Conservation (phyloP, 1,140 invertebrate genomes). For the Macrobrachium rosenbergii region DNA sequence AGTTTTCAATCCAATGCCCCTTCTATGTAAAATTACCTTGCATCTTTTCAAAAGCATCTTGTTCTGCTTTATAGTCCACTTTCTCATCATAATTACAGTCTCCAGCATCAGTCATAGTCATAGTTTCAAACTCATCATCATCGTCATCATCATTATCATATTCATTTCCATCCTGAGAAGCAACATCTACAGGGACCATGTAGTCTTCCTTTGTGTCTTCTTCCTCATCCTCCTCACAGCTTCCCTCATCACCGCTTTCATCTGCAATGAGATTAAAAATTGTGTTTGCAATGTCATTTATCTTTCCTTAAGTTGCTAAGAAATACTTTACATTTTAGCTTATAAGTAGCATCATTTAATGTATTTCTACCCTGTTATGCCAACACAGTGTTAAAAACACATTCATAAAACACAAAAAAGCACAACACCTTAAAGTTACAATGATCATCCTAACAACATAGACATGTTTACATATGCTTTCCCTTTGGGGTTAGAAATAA, state of each 20-base stretch:
- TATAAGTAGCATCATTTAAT: too few species aligned
- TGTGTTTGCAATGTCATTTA: neutral
- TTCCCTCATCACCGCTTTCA: conserved; percentile 19
- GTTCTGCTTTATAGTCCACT: conserved; percentile 67
- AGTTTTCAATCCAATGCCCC: neutral
- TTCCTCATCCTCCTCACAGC: conserved; percentile 58
- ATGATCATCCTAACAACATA: too few species aligned
- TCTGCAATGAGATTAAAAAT: conserved; percentile 31
- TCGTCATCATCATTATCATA: conserved; percentile 29
- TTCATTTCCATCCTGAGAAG: neutral
- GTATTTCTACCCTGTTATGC: too few species aligned
- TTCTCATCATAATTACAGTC: conserved; percentile 65
- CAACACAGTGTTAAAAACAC: too few species aligned
- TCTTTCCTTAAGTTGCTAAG: neutral
- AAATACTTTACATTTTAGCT: too few species aligned
- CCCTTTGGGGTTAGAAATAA: too few species aligned
- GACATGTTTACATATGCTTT: too few species aligned
- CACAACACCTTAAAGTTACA: too few species aligned
- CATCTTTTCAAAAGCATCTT: conserved; percentile 65
- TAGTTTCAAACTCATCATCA: conserved; percentile 34
- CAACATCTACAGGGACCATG: too few species aligned
- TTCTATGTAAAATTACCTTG: neutral
- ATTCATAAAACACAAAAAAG: too few species aligned
- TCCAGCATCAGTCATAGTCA: conserved; percentile 39
- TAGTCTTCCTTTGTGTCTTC: conserved; percentile 45